Percentiles rank a stretch among this genome's conserved stretches.
These are phyloP conservation scores for Athetis lepigone DNA, from an alignment of 2,888 invertebrate genomes.

Conservation along the genomic window DNA sequence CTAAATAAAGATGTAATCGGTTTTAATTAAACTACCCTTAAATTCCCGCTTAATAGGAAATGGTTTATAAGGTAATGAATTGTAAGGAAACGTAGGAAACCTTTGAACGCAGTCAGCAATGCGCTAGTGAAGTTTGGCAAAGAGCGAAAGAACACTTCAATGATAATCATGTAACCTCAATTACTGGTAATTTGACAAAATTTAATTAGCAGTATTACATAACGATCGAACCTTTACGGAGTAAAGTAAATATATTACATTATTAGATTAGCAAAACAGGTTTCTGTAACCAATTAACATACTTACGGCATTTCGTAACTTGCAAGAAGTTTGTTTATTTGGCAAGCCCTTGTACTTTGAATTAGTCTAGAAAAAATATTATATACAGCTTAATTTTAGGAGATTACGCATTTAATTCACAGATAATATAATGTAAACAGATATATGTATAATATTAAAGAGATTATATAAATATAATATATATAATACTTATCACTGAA, in stretches of 20 bases:
- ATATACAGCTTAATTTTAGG: not conserved
- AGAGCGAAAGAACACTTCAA: slow-evolving; percentile 17
- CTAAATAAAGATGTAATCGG: not conserved
- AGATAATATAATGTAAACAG: not conserved
- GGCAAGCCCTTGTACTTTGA: slow-evolving; percentile 10
- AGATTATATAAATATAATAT: slow-evolving; percentile 6
- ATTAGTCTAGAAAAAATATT: not conserved
- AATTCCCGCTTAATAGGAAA: too few species aligned
- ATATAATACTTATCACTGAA: slow-evolving; percentile 1
- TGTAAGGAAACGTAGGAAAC: not conserved
- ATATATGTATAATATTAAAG: slow-evolving; percentile 7
- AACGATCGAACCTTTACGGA: slow-evolving; percentile 21
- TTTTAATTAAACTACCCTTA: not conserved
- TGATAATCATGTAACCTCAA: slow-evolving; percentile 9
- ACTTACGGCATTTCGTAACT: slow-evolving; percentile 31
- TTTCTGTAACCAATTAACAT: slow-evolving; percentile 49
- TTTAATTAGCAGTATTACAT: slow-evolving; percentile 55
- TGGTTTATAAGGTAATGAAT: not conserved
- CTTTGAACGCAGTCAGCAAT: not conserved
- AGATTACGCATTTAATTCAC: slow-evolving; percentile 8
- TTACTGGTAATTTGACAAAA: slow-evolving; percentile 37
- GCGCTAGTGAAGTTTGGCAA: not conserved
- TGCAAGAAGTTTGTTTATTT: slow-evolving; percentile 33
- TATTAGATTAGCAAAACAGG: slow-evolving; percentile 57
- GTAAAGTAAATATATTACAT: slow-evolving; percentile 34